These are phyloP conservation scores for Microcebus tavaratra DNA, from an alignment of 2,113 vertebrate genomes.

Conservation along the genomic window DNA sequence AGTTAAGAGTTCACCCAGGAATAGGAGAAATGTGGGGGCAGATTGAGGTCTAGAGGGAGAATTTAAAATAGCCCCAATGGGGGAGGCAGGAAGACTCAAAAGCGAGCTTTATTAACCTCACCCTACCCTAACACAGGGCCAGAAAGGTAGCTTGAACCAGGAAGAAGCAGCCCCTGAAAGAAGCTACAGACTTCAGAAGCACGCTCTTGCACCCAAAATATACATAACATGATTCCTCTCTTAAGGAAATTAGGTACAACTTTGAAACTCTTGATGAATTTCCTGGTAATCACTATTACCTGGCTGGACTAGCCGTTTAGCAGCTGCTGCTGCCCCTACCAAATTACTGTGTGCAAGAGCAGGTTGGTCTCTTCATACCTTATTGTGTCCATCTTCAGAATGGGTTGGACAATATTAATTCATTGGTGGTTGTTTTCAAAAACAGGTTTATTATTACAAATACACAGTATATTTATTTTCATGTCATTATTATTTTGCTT, in stretches of 20 bases:
- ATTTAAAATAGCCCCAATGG: background rate
- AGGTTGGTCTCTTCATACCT: background rate
- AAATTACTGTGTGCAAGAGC: background rate
- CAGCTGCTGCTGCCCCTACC: background rate
- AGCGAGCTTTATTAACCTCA: background rate
- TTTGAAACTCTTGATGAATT: background rate
- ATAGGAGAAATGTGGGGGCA: background rate
- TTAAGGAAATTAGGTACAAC: background rate
- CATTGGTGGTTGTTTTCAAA: conserved; percentile 9
- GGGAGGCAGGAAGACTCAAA: background rate
- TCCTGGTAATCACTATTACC: background rate
- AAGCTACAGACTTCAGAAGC: background rate
- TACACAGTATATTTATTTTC: conserved; percentile 47
- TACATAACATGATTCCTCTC: background rate
- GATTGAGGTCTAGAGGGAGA: background rate
- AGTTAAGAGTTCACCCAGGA: background rate
- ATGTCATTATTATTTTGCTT: conserved; percentile 58
- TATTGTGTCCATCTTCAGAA: background rate
- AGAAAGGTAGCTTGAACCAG: background rate
- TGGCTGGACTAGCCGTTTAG: background rate
- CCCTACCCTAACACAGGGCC: background rate
- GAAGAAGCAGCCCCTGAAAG: background rate
- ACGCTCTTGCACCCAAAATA: background rate
- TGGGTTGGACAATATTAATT: background rate
- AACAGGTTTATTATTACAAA: conserved; percentile 38